These are phyloP conservation scores for Chloroclystis v-ata DNA, from an alignment of 2,888 invertebrate genomes.

Conservation along the genomic window DNA sequence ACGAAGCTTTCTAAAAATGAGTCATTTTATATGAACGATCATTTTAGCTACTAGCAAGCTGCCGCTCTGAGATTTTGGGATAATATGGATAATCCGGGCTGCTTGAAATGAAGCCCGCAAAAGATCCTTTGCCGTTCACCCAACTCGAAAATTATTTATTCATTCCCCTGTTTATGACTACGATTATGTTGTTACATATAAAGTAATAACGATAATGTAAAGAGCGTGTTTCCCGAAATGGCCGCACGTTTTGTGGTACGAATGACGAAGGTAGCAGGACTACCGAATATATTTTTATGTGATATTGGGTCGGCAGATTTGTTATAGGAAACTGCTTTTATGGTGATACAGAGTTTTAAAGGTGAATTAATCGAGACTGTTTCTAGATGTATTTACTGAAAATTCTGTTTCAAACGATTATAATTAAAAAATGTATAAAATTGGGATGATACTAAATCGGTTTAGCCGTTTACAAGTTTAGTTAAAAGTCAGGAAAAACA, in stretches of 20 bases:
- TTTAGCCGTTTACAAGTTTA: too few relatives aligned
- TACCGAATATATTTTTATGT: conserved; percentile 21
- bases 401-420: too few relatives aligned
- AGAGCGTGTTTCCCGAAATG: conserved; percentile 30
- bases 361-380: too few relatives aligned
- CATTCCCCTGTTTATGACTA: conserved; percentile 54
- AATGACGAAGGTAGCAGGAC: conserved; percentile 14
- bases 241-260: conserved; percentile 13
- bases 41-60: conserved; percentile 41
- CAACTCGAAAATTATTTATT: conserved; percentile 65
- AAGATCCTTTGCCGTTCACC: conserved; percentile 56
- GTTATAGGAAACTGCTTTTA: background rate
- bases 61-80: conserved; percentile 65
- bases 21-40: conserved; percentile 61
- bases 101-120: conserved; percentile 61
- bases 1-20: conserved; percentile 56
- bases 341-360: too few relatives aligned
- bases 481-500: too few relatives aligned
- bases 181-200: conserved; percentile 45
- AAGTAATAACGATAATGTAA: conserved; percentile 35
- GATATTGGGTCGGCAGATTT: conserved; percentile 18
- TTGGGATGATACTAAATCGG: too few relatives aligned
- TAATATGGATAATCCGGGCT: conserved; percentile 69
- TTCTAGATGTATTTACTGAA: too few relatives aligned
- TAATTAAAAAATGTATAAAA: too few relatives aligned